phyloP scores from a whole-genome alignment of 64 coral and sea anemone species.

The Trachythela sp. region DNA sequence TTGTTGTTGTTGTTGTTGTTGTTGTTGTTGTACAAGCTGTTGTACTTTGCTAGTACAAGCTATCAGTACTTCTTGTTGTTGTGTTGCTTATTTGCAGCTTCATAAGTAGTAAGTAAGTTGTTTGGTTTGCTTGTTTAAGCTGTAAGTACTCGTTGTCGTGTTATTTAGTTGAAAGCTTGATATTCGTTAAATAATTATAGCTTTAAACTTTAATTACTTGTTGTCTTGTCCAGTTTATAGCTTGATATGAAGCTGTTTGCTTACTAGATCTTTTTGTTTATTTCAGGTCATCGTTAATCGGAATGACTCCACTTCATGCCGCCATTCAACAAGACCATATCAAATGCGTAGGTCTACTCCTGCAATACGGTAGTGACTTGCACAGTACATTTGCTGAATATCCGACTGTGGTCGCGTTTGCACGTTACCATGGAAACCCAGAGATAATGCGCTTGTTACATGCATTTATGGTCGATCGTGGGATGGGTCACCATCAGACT shows the following conservation, averaged over 20 bases:
- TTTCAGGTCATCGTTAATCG: not conserved
- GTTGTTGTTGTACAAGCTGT: too few relatives aligned
- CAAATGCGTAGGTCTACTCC: constrained; percentile 10
- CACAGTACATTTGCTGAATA: not conserved
- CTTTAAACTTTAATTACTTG: not conserved
- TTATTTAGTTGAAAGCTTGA: too few relatives aligned
- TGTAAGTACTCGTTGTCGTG: too few relatives aligned
- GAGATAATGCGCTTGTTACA: not conserved
- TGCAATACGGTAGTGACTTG: not conserved
- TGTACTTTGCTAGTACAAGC: too few relatives aligned
- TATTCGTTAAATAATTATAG: too few relatives aligned
- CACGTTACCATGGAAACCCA: constrained; percentile 9
- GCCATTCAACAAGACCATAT: not conserved
- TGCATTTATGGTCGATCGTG: not conserved
- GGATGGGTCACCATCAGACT: not conserved
- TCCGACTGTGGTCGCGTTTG: not conserved
- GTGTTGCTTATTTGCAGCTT: too few relatives aligned
- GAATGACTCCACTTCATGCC: not conserved
- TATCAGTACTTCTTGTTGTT: too few relatives aligned
- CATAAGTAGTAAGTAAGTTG: too few relatives aligned
- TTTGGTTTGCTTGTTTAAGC: too few relatives aligned
- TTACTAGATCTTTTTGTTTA: not conserved
- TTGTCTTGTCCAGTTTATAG: not conserved
- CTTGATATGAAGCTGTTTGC: not conserved
- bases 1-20: too few relatives aligned